A percentile compares a stretch with the other conserved stretches of the same genome.
These are phyloP conservation scores for Esperia sulphurella DNA, from an alignment of 2,888 invertebrate species.

Conservation along the genomic window DNA sequence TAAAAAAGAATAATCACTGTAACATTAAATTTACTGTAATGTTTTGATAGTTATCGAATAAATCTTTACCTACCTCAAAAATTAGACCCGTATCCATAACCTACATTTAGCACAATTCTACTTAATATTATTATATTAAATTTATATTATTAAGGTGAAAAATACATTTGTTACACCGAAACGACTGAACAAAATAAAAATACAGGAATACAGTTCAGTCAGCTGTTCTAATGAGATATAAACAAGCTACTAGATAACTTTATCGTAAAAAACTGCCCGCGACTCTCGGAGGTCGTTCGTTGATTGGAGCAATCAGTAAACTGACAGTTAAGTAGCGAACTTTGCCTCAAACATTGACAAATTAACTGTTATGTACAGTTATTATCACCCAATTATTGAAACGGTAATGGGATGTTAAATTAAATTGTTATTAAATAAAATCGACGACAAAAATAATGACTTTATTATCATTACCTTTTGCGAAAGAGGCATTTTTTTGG, in stretches of 20 bases:
- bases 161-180: not conserved
- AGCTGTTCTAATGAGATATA: not conserved
- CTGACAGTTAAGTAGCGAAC: not conserved
- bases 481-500: no score
- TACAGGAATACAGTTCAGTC: slow-evolving; percentile 1
- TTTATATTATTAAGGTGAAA: slow-evolving; percentile 1
- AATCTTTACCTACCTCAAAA: slow-evolving; percentile 41
- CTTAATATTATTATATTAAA: slow-evolving; percentile 9
- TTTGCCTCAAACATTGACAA: no score
- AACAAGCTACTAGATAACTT: slow-evolving; percentile 35
- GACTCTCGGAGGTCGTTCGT: not conserved
- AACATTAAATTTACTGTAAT: no score
- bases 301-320: not conserved
- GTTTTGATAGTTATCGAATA: no score
- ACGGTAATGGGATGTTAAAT: no score
- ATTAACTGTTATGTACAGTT: not conserved
- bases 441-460: no score
- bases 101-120: slow-evolving; percentile 15
- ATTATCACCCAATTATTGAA: no score
- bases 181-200: not conserved
- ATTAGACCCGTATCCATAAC: slow-evolving; percentile 37
- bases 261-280: slow-evolving; percentile 47
- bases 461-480: no score
- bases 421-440: no score
- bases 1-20: no score